These are phyloP conservation scores for Catostomus latipinnis DNA, from an alignment of 2,797 vertebrate genomes.

Conservation along the genomic window DNA sequence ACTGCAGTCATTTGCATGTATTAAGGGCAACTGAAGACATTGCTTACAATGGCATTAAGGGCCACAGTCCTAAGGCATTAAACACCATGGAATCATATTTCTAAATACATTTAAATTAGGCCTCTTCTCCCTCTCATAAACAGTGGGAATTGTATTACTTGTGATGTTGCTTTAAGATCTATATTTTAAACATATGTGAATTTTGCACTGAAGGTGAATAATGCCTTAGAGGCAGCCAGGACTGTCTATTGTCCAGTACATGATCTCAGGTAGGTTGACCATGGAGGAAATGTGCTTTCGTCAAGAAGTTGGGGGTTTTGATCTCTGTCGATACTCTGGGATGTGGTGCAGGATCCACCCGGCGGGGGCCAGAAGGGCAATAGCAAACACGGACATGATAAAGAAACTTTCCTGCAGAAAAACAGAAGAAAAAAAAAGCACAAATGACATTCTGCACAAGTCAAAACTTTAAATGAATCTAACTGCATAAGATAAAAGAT, in stretches of 20 bases:
- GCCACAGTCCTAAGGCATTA: slow-evolving; percentile 48
- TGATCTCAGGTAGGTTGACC: background rate
- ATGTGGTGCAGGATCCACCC: slow-evolving; percentile 83
- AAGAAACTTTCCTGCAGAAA: slow-evolving; percentile 79
- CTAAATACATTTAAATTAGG: background rate
- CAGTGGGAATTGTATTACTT: background rate
- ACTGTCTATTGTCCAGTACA: slow-evolving; percentile 7
- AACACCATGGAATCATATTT: slow-evolving; percentile 37
- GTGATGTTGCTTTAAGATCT: background rate
- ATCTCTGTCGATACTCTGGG: slow-evolving; percentile 73
- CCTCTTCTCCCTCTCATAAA: background rate
- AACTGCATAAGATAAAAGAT: too few species aligned
- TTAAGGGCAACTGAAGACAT: slow-evolving; percentile 26
- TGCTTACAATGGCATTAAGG: slow-evolving; percentile 40
- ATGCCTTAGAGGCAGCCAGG: slow-evolving; percentile 40
- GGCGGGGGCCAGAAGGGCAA: slow-evolving; percentile 76
- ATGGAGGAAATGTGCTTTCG: background rate
- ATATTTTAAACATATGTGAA: background rate
- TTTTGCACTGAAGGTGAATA: slow-evolving; percentile 42
- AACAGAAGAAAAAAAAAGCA: slow-evolving; percentile 21
- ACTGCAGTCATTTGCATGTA: background rate
- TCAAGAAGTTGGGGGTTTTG: slow-evolving; percentile 47
- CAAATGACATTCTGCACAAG: background rate
- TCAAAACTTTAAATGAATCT: too few species aligned
- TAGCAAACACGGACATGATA: slow-evolving; percentile 78